Evolutionary conservation across 1,140 invertebrate genomes (phyloP), one percentile per base, ranked within the genome.

Genomic region (Cataglyphis hispanica): DNA sequence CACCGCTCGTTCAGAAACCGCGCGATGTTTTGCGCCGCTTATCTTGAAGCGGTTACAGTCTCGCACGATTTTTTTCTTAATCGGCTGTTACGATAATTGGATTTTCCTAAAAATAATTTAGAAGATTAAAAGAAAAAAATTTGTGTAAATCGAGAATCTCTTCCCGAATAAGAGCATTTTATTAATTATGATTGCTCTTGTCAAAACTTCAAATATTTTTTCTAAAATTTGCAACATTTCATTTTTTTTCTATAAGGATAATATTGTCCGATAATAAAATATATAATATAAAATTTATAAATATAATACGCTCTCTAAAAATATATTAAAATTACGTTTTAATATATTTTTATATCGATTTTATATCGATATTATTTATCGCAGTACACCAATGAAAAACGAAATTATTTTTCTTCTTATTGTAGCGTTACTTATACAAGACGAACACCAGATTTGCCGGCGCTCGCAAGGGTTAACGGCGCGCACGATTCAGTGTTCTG

Each of bases 11-110:
- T 53, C 46, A 19, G 8, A 67, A 66, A 78, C 61, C 64, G 37
- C 77, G 43, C 50, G 50, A 58, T 43, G 64, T 58, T 81, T 81
- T 70, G 64, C 25, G 50, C 66, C 34, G 19, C 25, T 81, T 70
- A 70, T 13, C 19, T 6, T 16, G 13, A 43, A 67, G 37, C n/a
- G 11, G 27, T 16, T 16, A 50, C 40, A 19, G 16, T 64, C 40
- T 37, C 34, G n/a, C 67, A 22, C 66, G 16, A 46, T 46, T 46
- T 46, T 37, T 58, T 70, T 58, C 70, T 70, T 53, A 11, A 25
- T 16, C 2, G 7, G 19, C n/a, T 5, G 53, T 70, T 43, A 81
- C 19, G 19, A 70, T 40, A 56, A 81, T 70, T 56, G 50, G 34
- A 10, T 66, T 81, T 70, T 11, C 5, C 40, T 7, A n/a, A n/a